A percentile compares a stretch with the other conserved stretches of the same genome.
Evolutionary conservation across 37 sponge, comb jelly and placozoan species (phyloP).

Genomic region (Beroe ovata): DNA sequence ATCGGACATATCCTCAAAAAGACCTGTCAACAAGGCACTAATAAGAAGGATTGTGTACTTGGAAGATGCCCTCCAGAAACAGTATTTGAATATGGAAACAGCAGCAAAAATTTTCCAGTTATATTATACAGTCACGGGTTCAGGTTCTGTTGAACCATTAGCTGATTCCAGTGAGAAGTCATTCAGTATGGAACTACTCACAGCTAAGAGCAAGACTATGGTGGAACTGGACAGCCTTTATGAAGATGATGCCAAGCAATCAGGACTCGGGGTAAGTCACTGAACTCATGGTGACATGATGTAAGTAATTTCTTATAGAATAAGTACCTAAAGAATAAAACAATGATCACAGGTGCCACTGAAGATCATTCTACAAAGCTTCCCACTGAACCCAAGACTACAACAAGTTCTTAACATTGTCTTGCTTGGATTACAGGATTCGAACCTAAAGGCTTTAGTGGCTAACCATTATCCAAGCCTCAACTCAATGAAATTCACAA

Average conservation of each 20-base stretch:
- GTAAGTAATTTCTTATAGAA: neutral
- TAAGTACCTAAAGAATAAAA: neutral
- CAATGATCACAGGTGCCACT: constrained; percentile 46
- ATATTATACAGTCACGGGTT: neutral
- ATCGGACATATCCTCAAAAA: neutral
- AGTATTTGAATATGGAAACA: constrained; percentile 9
- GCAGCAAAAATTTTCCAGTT: constrained; percentile 35
- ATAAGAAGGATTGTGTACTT: neutral
- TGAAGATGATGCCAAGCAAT: neutral
- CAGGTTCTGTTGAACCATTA: neutral
- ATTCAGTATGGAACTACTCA: neutral
- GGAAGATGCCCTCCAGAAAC: neutral
- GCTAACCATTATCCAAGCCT: neutral
- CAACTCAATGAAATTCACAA: neutral
- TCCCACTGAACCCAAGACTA: constrained; percentile 39
- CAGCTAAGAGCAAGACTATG: constrained; percentile 7
- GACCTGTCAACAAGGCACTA: neutral
- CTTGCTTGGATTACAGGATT: neutral
- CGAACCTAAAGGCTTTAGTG: neutral
- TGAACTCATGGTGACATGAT: neutral
- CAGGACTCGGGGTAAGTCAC: neutral
- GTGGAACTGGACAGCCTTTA: neutral
- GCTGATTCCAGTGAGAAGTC: constrained; percentile 7
- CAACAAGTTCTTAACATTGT: neutral
- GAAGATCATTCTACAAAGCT: constrained; percentile 8